phyloP scores from a whole-genome alignment of 2,888 invertebrate species.

The Apamea sordens region DNA sequence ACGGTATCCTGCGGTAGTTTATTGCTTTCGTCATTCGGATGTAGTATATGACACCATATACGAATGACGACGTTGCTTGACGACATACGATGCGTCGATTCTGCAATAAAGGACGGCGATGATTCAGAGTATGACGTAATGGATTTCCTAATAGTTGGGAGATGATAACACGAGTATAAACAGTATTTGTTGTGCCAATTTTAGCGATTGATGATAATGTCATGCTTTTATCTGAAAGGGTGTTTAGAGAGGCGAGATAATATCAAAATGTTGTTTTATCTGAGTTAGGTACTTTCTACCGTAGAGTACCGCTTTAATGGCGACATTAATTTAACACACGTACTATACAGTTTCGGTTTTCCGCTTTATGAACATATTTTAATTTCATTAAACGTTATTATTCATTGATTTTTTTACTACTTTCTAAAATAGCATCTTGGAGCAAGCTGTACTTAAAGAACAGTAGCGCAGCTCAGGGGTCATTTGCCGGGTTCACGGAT shows the following conservation, averaged over 20 bases:
- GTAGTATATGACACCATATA: conserved; percentile 85
- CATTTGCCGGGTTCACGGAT: too few species aligned
- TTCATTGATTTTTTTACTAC: too few species aligned
- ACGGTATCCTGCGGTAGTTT: conserved; percentile 88
- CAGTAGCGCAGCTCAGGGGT: too few species aligned
- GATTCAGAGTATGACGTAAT: conserved; percentile 60
- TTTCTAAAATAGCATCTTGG: too few species aligned
- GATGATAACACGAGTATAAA: conserved; percentile 40
- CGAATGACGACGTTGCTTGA: conserved; percentile 87
- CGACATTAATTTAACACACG: too few species aligned
- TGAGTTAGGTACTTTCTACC: background rate
- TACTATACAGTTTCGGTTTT: too few species aligned
- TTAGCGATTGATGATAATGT: conserved; percentile 14
- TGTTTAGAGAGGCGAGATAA: conserved; percentile 26
- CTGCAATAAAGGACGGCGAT: conserved; percentile 75
- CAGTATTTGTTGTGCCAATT: conserved; percentile 38
- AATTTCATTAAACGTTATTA: too few species aligned
- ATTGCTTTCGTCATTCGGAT: conserved; percentile 69
- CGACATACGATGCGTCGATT: conserved; percentile 86
- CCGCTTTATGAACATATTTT: too few species aligned
- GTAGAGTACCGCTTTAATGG: too few species aligned
- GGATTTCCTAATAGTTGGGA: conserved; percentile 32
- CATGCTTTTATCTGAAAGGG: conserved; percentile 30
- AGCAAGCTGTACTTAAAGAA: too few species aligned
- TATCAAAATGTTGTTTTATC: conserved; percentile 2